These are phyloP conservation scores for Tiliqua scincoides DNA, from an alignment of 2,113 vertebrate genomes.

Conservation along the genomic window DNA sequence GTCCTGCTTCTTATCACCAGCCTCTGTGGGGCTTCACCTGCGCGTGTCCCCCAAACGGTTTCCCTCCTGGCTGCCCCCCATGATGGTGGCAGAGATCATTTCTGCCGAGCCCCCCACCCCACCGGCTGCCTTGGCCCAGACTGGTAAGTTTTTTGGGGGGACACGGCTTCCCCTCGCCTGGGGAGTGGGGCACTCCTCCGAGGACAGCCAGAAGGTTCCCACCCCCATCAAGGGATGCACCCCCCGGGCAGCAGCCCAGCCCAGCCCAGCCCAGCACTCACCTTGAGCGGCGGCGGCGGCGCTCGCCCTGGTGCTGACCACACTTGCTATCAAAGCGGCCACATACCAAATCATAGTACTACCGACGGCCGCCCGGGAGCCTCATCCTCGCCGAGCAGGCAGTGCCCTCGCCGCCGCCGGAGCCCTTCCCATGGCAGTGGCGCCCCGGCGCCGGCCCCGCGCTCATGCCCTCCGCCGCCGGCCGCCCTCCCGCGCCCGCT, in stretches of 20 bases:
- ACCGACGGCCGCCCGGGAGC: conserved; percentile 82
- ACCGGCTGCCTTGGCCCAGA: too few species aligned
- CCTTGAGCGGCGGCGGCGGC: conserved; percentile 91
- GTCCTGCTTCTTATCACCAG: neutral
- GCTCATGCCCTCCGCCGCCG: neutral
- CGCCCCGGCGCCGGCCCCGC: conserved; percentile 43
- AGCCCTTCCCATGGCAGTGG: conserved; percentile 52
- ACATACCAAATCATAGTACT: conserved; percentile 95
- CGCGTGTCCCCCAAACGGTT: neutral
- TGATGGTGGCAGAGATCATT: too few species aligned
- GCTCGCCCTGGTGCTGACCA: conserved; percentile 90
- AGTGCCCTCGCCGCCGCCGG: conserved; percentile 77
- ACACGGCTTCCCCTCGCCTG: too few species aligned
- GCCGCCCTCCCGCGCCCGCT: neutral
- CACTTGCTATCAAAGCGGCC: conserved; percentile 99
- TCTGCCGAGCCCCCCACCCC: too few species aligned
- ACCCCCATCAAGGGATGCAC: too few species aligned
- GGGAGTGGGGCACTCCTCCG: too few species aligned
- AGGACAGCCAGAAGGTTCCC: too few species aligned
- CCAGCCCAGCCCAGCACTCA: too few species aligned
- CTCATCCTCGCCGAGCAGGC: conserved; percentile 86
- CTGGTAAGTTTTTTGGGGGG: too few species aligned
- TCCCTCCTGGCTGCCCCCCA: too few species aligned
- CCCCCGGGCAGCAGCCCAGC: too few species aligned
- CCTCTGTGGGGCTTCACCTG: neutral